Evolutionary conservation across 2,797 vertebrate species (phyloP).

Genomic region (Acanthopagrus latus): DNA sequence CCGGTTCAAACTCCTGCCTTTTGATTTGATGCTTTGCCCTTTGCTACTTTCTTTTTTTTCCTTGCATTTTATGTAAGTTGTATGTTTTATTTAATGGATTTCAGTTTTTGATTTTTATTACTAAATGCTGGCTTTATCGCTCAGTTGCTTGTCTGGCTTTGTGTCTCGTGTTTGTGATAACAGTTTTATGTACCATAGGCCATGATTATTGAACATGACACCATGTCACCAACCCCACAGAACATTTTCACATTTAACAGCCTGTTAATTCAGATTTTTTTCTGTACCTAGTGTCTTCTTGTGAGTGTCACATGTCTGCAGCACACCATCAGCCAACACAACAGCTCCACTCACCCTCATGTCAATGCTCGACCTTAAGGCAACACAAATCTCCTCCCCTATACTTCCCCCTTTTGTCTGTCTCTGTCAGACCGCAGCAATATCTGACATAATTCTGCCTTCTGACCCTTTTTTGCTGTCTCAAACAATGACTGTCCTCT

Average conservation of each 20-base stretch:
- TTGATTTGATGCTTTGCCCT: no score
- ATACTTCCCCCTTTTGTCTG: constrained; percentile 11
- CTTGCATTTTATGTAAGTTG: no score
- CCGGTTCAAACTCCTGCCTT: no score
- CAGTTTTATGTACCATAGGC: background rate
- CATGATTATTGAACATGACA: background rate
- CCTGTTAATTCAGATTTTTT: background rate
- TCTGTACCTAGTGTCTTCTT: background rate
- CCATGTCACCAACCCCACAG: background rate
- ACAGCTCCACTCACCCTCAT: constrained; percentile 15
- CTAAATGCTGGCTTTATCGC: no score
- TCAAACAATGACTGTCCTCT: background rate
- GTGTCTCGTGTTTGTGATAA: no score
- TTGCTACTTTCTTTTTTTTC: no score
- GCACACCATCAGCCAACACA: constrained; percentile 4
- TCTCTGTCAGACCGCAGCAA: constrained; percentile 1
- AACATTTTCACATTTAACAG: background rate
- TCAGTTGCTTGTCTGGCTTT: no score
- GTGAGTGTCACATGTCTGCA: constrained; percentile 28
- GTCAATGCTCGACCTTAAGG: constrained; percentile 23
- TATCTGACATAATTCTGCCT: constrained; percentile 13
- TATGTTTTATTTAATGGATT: no score
- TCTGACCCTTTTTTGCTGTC: constrained; percentile 7
- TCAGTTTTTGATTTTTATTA: no score
- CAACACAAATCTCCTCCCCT: background rate